Evolutionary conservation across 1,140 invertebrate genomes (phyloP).

Genomic region (Antheraea pernyi): DNA sequence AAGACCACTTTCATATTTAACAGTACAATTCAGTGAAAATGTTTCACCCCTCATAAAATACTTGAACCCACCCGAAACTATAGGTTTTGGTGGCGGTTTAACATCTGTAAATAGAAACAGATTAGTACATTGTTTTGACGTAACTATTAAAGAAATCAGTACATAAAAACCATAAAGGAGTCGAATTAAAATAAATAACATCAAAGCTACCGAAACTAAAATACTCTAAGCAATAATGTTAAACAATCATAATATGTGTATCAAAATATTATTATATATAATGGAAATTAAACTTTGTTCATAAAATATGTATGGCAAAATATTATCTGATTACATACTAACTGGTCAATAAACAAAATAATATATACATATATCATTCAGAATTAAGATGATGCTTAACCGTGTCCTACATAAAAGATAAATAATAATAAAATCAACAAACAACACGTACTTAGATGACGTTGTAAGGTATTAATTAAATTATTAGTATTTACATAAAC

Average conservation of each 20-base stretch:
- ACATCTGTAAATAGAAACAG: conserved; percentile 18
- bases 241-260: background rate
- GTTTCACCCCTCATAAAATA: conserved; percentile 55
- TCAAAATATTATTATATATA: background rate
- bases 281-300: background rate
- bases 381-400: background rate
- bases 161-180: background rate
- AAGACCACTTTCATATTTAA: conserved; percentile 37
- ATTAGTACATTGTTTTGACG: background rate
- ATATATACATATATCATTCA: background rate
- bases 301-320: background rate
- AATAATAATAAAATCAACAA: conserved; percentile 10
- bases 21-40: conserved; percentile 45
- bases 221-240: background rate
- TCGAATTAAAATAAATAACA: conserved; percentile 1
- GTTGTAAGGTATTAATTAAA: conserved; percentile 2
- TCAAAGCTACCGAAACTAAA: background rate
- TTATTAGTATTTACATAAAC: conserved; percentile 48
- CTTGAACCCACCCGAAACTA: conserved; percentile 22
- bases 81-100: conserved; percentile 37
- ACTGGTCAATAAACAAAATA: background rate
- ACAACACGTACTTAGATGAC: background rate
- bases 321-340: background rate
- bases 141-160: background rate
- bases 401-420: background rate